Base-by-base conservation (phyloP, 2,888 invertebrate species). In the Matsumyia berberina region DNA sequence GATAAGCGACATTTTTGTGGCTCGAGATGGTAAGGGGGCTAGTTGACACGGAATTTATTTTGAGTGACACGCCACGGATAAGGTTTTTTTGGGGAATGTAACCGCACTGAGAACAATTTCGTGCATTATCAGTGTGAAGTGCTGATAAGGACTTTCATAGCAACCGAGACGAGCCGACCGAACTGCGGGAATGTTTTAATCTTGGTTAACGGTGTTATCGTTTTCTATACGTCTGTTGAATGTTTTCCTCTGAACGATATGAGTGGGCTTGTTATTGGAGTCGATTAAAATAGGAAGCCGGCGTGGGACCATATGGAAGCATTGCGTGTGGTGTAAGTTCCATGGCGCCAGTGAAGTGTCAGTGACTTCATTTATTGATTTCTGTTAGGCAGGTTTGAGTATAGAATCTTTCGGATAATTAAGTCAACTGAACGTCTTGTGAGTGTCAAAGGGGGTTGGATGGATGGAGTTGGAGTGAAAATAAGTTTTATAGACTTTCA, bases 61-160 rank as follows among this genome's bases (percentile, higher is more conserved):
- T 73, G 73, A 73, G 62, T 73, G 73, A 73, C 62, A 73, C 19
- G 17, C 9, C 44, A n/a, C n/a, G n/a, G 73, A 53, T 62, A 62
- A 62, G 39, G 39, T 19, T 72, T 24, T 51, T 39, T 17, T 33
- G 12, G 29, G 9, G 9, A 57, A 46, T 37, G 9, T 17, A 46
- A 74, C 55, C 74, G 17, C 74, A 57, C 46, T 17, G 64, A 17
- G 55, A 35, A 39, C 24, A n/a, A 8, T 29, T n/a, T 74, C 37
- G 35, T 46, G 55, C 44, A 57, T 55, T 73, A 73, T 64, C 62
- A 53, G 19, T 19, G 17, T 66, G 17, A 42, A 24, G 17, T 67
- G 53, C 42, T 53, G 67, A 31, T 53, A 67, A 15, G 3, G 29
- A 51, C 12, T 19, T 19, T n/a, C 15, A 37, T 9, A 51, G 39